Conservation (phyloP, 1,140 invertebrate genomes). For the Drosophila kikkawai region DNA sequence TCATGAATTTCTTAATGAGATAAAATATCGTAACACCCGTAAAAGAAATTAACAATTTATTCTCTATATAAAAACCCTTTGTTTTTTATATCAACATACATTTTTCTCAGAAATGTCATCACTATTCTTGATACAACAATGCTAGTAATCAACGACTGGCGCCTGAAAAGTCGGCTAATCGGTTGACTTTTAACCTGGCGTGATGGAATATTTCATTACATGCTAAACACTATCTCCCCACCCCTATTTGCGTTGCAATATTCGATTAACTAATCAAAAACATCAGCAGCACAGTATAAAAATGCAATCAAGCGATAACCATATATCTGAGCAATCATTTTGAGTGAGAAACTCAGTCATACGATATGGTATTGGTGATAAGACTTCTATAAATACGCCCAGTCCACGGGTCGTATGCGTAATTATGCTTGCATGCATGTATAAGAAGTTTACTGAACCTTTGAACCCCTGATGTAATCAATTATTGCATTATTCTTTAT, state of each 20-base stretch:
- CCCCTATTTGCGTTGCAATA: constrained; percentile 10
- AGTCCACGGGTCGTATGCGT: constrained; percentile 27
- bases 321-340: constrained; percentile 28
- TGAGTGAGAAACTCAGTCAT: constrained; percentile 13
- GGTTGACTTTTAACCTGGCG: constrained; percentile 25
- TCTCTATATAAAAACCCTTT: not conserved
- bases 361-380: constrained; percentile 28
- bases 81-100: not conserved
- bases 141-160: constrained; percentile 24
- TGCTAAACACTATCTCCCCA: not conserved
- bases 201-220: constrained; percentile 32
- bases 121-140: constrained; percentile 2
- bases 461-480: constrained; percentile 29
- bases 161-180: constrained; percentile 9
- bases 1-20: not conserved
- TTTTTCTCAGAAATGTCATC: not conserved
- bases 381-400: constrained; percentile 3
- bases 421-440: constrained; percentile 21
- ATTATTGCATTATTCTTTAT: constrained; percentile 14
- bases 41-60: not conserved
- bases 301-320: constrained; percentile 20
- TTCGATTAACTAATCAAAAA: constrained; percentile 13
- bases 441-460: constrained; percentile 36
- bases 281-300: constrained; percentile 6
- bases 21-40: not conserved